Conservation (phyloP, 2,113 vertebrate species). For the Erythrocercus mccallii region DNA sequence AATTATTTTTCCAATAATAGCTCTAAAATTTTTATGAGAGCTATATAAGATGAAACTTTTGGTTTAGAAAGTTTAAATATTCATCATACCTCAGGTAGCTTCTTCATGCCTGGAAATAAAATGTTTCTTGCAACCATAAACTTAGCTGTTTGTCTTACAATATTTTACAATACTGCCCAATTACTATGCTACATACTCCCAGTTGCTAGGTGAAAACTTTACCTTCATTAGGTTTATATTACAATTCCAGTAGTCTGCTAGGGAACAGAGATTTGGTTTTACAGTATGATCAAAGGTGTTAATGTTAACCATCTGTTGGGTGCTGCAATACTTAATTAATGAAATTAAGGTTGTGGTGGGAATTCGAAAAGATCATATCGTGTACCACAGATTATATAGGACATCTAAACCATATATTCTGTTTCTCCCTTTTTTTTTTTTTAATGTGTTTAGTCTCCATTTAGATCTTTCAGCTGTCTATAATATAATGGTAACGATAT, state of each 20-base stretch:
- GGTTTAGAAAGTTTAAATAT: neutral
- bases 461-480: neutral
- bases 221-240: slow-evolving; percentile 47
- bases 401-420: neutral
- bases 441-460: neutral
- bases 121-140: neutral
- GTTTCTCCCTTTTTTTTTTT: neutral
- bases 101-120: neutral
- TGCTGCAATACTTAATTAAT: slow-evolving; percentile 37
- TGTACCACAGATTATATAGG: neutral
- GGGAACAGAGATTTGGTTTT: slow-evolving; percentile 34
- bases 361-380: neutral
- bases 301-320: slow-evolving; percentile 20
- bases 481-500: neutral
- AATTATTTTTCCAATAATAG: neutral
- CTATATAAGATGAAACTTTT: neutral
- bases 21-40: neutral
- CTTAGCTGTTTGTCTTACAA: neutral
- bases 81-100: neutral
- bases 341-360: neutral
- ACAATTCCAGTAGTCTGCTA: slow-evolving; percentile 44
- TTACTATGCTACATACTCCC: neutral
- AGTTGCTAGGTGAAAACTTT: slow-evolving; percentile 52
- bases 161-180: slow-evolving; percentile 1
- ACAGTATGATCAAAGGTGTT: slow-evolving; percentile 33